phyloP scores from a whole-genome alignment of 2,113 vertebrate genomes.

The Scophthalmus maximus region DNA sequence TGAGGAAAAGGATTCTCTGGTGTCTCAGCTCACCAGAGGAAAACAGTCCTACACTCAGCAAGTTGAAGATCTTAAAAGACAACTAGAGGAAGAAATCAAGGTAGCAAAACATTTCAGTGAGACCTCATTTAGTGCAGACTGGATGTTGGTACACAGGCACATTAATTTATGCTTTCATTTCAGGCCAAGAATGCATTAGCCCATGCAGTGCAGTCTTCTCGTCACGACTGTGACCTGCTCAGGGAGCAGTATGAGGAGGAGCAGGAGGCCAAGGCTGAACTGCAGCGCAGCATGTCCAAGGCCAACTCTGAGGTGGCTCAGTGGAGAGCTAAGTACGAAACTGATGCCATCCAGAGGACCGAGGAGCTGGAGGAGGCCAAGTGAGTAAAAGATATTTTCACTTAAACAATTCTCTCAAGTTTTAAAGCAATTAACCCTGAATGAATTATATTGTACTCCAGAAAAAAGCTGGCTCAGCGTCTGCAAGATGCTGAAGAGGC shows the following conservation, averaged over 20 bases:
- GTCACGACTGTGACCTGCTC: constrained; percentile 87
- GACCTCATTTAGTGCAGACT: neutral
- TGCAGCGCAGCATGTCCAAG: constrained; percentile 86
- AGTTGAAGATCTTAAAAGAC: constrained; percentile 88
- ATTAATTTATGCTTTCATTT: neutral
- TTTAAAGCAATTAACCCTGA: neutral
- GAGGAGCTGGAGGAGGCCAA: constrained; percentile 96
- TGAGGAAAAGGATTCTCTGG: constrained; percentile 88
- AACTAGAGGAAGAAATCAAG: constrained; percentile 88
- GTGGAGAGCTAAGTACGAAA: constrained; percentile 96
- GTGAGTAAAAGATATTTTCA: constrained; percentile 62
- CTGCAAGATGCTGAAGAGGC: constrained; percentile 89
- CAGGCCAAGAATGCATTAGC: constrained; percentile 87
- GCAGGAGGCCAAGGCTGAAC: constrained; percentile 85
- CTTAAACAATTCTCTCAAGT: neutral
- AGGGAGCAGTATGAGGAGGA: constrained; percentile 89
- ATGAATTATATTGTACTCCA: constrained; percentile 38
- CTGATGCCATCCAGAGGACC: constrained; percentile 91
- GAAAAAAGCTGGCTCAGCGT: constrained; percentile 92
- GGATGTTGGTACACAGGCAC: neutral
- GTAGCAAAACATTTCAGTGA: constrained; percentile 39
- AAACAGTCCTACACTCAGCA: constrained; percentile 89
- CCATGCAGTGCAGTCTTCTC: constrained; percentile 86
- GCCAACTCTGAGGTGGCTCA: constrained; percentile 89
- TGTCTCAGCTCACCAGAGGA: constrained; percentile 87